Conservation (phyloP, 1,140 invertebrate species). For the Drosophila pruinosa region DNA sequence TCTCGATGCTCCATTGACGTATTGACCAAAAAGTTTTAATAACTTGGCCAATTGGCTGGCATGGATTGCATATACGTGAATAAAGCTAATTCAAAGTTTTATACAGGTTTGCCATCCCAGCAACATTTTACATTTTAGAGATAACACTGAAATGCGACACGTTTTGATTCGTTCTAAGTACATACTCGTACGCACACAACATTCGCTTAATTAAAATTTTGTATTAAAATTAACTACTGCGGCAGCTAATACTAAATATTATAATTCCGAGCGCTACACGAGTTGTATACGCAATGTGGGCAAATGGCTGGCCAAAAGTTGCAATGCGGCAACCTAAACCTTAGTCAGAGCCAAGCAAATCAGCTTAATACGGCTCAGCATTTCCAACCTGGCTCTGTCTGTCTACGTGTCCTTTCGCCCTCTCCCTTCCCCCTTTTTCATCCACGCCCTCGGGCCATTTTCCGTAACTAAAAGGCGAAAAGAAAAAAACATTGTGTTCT, state of each 20-base stretch:
- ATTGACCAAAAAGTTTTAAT: slow-evolving; percentile 66
- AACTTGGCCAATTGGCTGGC: slow-evolving; percentile 67
- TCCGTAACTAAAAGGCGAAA: not conserved
- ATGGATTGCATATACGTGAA: slow-evolving; percentile 25
- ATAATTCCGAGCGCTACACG: slow-evolving; percentile 31
- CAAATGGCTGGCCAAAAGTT: slow-evolving; percentile 11
- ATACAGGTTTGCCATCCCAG: not conserved
- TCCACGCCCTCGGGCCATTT: slow-evolving; percentile 7
- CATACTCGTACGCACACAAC: not conserved
- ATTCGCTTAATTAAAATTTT: slow-evolving; percentile 66
- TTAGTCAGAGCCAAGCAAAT: slow-evolving; percentile 40
- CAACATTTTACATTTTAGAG: not conserved
- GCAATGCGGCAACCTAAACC: slow-evolving; percentile 28
- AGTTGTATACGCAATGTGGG: slow-evolving; percentile 60
- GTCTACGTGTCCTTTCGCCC: slow-evolving; percentile 2
- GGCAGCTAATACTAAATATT: slow-evolving; percentile 47
- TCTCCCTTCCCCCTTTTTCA: not conserved
- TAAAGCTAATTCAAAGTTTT: slow-evolving; percentile 31
- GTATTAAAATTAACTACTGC: slow-evolving; percentile 62
- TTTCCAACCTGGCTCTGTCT: slow-evolving; percentile 25
- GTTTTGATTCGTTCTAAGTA: not conserved
- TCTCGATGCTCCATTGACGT: slow-evolving; percentile 55
- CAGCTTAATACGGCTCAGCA: slow-evolving; percentile 70
- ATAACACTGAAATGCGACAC: not conserved
- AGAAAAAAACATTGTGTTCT: slow-evolving; percentile 2